Percentiles rank a stretch among this genome's conserved stretches.
Conservation (phyloP, 2,113 vertebrate species). For the Rhagologus leucostigma region DNA sequence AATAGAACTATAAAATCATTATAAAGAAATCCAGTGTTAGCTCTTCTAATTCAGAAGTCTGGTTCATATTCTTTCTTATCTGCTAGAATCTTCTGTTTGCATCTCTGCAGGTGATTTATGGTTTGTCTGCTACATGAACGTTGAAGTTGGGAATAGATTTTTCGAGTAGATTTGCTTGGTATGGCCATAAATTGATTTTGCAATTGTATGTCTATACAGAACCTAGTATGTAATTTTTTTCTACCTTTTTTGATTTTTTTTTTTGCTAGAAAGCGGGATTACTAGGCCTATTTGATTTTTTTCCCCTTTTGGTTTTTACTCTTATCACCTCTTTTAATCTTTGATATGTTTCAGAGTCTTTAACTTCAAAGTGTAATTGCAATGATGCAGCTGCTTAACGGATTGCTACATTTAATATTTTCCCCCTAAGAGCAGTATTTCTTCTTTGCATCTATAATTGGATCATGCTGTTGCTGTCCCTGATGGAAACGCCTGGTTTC, state of each 20-base stretch:
- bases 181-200: neutral
- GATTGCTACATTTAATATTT: slow-evolving; percentile 55
- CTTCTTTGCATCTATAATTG: slow-evolving; percentile 59
- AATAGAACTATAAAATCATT: neutral
- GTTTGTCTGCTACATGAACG: neutral
- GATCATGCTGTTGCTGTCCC: slow-evolving; percentile 32
- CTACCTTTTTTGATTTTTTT: neutral
- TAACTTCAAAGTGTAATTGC: slow-evolving; percentile 61
- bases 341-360: slow-evolving; percentile 29
- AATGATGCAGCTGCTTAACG: slow-evolving; percentile 39
- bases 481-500: slow-evolving; percentile 35
- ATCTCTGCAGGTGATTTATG: neutral
- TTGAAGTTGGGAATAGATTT: neutral
- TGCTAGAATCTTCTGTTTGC: neutral
- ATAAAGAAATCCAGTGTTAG: neutral
- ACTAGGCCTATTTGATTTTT: neutral
- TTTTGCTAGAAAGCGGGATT: neutral
- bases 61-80: neutral
- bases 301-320: neutral
- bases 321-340: neutral
- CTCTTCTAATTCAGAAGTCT: neutral
- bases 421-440: slow-evolving; percentile 48
- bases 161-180: neutral
- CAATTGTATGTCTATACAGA: neutral
- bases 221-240: neutral